Conservation (phyloP, 2,888 invertebrate genomes). For the Hemaris fuciformis region DNA sequence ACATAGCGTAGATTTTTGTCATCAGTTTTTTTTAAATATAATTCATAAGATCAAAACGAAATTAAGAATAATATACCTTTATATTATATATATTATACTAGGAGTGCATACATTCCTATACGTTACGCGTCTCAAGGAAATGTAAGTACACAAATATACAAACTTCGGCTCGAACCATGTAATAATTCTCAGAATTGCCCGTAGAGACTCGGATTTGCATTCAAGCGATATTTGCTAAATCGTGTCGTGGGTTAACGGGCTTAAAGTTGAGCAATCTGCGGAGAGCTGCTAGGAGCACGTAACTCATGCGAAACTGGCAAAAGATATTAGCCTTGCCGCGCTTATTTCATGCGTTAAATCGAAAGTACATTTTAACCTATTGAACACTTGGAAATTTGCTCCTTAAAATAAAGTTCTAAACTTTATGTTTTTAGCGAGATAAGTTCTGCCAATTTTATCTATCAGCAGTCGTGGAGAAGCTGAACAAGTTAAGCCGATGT, state of each 20-base stretch:
- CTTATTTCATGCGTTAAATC: neutral
- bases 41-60: neutral
- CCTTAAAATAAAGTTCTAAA: neutral
- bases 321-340: neutral
- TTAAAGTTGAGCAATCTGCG: conserved; percentile 49
- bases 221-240: conserved; percentile 46
- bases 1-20: too few species aligned
- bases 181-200: neutral
- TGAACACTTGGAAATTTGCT: neutral
- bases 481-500: too few species aligned
- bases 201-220: conserved; percentile 42
- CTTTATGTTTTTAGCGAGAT: neutral
- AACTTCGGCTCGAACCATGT: neutral
- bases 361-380: neutral
- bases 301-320: neutral
- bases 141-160: neutral
- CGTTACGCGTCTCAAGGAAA: neutral
- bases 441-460: too few species aligned
- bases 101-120: neutral
- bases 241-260: conserved; percentile 39
- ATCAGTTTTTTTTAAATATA: too few species aligned
- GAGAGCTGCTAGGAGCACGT: conserved; percentile 17
- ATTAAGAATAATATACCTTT: neutral
- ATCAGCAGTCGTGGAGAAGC: too few species aligned
- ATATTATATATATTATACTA: neutral